A percentile compares a stretch with the other conserved stretches of the same genome.
These are phyloP conservation scores for Papilio elwesi DNA, from an alignment of 2,888 invertebrate species.

Conservation along the genomic window DNA sequence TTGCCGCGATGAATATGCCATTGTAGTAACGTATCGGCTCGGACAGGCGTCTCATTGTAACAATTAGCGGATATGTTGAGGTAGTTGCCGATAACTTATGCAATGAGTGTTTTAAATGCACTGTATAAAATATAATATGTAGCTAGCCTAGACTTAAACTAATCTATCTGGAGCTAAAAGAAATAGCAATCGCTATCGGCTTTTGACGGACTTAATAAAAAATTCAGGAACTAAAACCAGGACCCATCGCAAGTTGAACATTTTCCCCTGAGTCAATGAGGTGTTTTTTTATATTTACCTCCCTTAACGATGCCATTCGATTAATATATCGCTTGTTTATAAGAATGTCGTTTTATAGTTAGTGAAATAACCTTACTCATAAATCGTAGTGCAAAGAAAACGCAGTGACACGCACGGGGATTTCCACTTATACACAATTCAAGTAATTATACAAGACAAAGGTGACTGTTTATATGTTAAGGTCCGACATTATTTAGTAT, in stretches of 20 bases:
- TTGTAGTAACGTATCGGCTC: slow-evolving; percentile 47
- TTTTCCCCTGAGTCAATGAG: too few relatives aligned
- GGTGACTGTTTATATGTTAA: background rate
- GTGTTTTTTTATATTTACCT: background rate
- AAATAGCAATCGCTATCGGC: background rate
- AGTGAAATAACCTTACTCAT: background rate
- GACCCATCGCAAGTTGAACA: too few relatives aligned
- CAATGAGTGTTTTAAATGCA: slow-evolving; percentile 9
- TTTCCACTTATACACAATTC: background rate
- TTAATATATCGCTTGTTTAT: background rate
- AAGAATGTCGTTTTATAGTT: background rate
- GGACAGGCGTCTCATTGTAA: slow-evolving; percentile 16
- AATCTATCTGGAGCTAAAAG: background rate
- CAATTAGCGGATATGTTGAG: slow-evolving; percentile 19
- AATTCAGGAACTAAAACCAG: background rate
- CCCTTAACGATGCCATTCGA: background rate
- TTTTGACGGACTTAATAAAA: background rate
- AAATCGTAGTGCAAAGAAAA: background rate
- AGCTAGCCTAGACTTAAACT: background rate
- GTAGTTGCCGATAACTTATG: background rate
- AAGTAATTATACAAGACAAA: background rate
- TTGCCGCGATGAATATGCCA: slow-evolving; percentile 44
- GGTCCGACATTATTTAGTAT: background rate
- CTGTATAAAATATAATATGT: background rate
- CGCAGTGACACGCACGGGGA: background rate